These are phyloP conservation scores for Burhinus oedicnemus DNA, from an alignment of 2,113 vertebrate species.

Conservation along the genomic window DNA sequence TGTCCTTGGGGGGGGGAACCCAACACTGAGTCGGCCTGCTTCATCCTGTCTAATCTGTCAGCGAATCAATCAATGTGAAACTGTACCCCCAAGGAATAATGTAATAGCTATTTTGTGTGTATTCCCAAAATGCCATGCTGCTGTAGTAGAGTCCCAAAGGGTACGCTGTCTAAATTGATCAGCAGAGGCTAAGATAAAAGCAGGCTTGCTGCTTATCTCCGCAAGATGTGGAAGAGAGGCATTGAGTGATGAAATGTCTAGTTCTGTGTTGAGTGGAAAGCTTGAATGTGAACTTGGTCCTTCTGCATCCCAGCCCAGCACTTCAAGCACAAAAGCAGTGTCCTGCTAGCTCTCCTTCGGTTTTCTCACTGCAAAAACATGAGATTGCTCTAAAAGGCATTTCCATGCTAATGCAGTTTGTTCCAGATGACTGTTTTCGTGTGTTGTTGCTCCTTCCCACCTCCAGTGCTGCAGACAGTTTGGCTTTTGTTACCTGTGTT, in stretches of 20 bases:
- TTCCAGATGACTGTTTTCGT: background rate
- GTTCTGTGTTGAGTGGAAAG: background rate
- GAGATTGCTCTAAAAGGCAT: background rate
- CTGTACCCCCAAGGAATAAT: background rate
- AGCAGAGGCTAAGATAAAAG: background rate
- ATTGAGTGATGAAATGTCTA: background rate
- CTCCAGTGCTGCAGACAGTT: background rate
- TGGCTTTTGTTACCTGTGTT: background rate
- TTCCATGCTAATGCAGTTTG: background rate
- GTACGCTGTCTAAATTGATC: background rate
- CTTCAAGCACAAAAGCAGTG: background rate
- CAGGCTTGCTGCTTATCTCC: background rate
- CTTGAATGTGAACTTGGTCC: background rate
- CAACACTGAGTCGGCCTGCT: background rate
- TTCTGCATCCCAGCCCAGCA: background rate
- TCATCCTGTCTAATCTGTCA: background rate
- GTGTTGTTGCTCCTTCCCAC: background rate
- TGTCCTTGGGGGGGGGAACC: fast-evolving
- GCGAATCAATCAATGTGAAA: slow-evolving; percentile 17
- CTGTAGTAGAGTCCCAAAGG: background rate
- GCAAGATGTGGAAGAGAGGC: background rate
- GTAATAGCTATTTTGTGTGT: background rate
- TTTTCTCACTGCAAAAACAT: background rate
- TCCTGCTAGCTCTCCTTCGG: background rate
- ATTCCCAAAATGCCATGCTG: background rate